Evolutionary conservation across 2,113 vertebrate species (phyloP).

Genomic region (Chlorodrepanis virens): DNA sequence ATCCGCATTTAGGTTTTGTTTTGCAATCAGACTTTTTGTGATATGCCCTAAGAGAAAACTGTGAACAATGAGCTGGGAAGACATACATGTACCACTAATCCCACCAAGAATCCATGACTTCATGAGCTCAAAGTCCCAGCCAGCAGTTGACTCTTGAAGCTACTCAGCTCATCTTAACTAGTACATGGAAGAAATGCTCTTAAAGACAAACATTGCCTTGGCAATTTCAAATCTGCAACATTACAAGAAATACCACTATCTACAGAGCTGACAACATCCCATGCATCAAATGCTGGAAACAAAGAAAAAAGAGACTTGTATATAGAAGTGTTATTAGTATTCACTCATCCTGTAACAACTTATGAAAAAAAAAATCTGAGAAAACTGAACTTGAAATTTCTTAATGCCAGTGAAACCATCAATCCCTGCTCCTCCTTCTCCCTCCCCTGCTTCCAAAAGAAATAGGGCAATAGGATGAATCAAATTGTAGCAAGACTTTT

Average conservation of each 20-base stretch:
- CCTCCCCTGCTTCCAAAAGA: not conserved
- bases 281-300: not conserved
- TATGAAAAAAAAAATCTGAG: not conserved
- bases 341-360: not conserved
- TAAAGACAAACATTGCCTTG: not conserved
- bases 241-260: not conserved
- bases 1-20: not conserved
- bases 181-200: not conserved
- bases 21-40: not conserved
- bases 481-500: slow-evolving; percentile 12
- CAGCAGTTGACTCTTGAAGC: not conserved
- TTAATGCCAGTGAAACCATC: not conserved
- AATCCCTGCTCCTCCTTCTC: not conserved
- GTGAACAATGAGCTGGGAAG: not conserved
- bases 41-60: not conserved
- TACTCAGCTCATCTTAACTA: not conserved
- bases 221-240: not conserved
- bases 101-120: not conserved
- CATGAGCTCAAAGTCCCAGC: not conserved
- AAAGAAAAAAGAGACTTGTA: not conserved
- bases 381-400: not conserved
- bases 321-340: not conserved
- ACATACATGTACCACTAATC: not conserved
- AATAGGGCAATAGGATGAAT: not conserved
- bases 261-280: not conserved